Evolutionary conservation across 2,888 invertebrate genomes (phyloP), one percentile per base, ranked within the genome.

Genomic region (Eristalis pertinax): DNA sequence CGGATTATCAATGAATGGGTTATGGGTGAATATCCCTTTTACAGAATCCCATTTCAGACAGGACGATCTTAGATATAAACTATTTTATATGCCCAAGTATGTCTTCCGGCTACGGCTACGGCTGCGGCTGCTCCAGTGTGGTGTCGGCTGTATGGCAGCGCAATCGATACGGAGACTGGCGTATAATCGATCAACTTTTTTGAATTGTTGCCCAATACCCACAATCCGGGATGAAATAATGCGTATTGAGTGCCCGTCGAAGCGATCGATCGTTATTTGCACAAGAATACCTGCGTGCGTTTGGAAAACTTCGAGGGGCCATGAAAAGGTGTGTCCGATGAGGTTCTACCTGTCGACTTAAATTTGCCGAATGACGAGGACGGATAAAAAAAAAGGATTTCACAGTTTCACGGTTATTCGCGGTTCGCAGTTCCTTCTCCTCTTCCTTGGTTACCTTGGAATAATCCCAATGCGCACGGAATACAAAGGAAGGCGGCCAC

Each of bases 341-440:
- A 87, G 84, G 76, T 73, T 84, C 76, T 84, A 76, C 79, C 87
- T 84, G 87, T 87, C 87, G 76, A 72, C 79, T 87, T 80, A 73
- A 87, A 76, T 87, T 77, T 87, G 76, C 70, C 60, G 63, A 22
- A 65, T 38, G 50, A 82, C 65, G 70, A 38, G 38, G 19, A 75
- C 24, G 63, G 67, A 70, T 63, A 69, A 73, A 67, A 72, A 35
- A 62, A 26, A 72, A 58, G 26, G 22, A 79, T 58, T 83, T 82
- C 50, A 50, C 50, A 50, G 50, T 50, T 87, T 83, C 86, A 87
- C 83, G 83, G 83, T 87, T 82, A 68, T 83, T 83, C 82, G 65
- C 32, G 43, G 72, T 50, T 15, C 41, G 26, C 4, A 73, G 56
- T 41, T 67, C 41, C 64, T 38, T 26, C 22, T 64, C 76, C 19